Percentiles rank a stretch among this genome's conserved stretches.
Conservation (phyloP, 2,797 vertebrate species). For the Sebastes iracundus region DNA sequence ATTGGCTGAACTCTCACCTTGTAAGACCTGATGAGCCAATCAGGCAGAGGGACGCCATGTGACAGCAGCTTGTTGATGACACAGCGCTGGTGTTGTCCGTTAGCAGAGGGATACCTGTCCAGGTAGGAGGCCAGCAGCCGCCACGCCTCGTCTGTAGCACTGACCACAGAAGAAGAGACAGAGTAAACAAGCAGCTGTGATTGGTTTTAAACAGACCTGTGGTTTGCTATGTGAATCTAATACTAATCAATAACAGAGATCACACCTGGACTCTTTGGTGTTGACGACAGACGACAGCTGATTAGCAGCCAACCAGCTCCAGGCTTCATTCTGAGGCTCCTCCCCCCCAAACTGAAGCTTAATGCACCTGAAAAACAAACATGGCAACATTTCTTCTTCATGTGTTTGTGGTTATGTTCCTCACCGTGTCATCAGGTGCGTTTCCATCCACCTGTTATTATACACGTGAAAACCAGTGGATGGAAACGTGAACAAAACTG, state of each 20-base stretch:
- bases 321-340: slow-evolving; percentile 88
- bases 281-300: slow-evolving; percentile 89
- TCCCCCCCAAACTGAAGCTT: slow-evolving; percentile 91
- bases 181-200: too few species aligned
- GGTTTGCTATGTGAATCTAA: too few species aligned
- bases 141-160: slow-evolving; percentile 96
- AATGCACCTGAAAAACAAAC: slow-evolving; percentile 86
- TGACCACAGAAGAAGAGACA: slow-evolving; percentile 46
- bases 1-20: slow-evolving; percentile 82
- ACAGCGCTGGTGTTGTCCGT: slow-evolving; percentile 87
- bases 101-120: slow-evolving; percentile 84
- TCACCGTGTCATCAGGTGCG: too few species aligned
- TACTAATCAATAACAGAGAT: too few species aligned
- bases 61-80: slow-evolving; percentile 94
- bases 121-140: slow-evolving; percentile 89
- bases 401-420: background rate
- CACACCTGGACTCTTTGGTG: slow-evolving; percentile 93
- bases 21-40: slow-evolving; percentile 92
- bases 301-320: slow-evolving; percentile 95
- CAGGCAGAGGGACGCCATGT: slow-evolving; percentile 90
- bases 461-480: too few species aligned
- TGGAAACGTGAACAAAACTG: too few species aligned
- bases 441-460: too few species aligned
- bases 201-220: too few species aligned
- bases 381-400: background rate